Evolutionary conservation across 2,888 invertebrate species (phyloP), one percentile per base, ranked within the genome.

Genomic region (Drosophila mimetica): DNA sequence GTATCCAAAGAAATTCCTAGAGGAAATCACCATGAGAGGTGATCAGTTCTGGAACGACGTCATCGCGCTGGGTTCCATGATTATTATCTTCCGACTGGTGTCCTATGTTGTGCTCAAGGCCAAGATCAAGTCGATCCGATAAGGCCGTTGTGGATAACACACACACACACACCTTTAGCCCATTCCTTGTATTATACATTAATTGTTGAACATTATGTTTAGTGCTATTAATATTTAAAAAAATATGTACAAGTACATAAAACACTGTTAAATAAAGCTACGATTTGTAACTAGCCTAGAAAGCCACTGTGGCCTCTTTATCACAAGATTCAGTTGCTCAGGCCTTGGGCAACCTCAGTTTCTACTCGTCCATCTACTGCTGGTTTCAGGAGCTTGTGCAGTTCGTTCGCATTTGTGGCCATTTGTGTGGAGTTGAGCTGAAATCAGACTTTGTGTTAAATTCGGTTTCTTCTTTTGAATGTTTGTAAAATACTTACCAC

Each of bases 21-120:
- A 94, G 6, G 96, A 97, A 85, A 94, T 98, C 54, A 96, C 96
- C 54, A 95, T 97, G 94, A 92, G 93, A 0, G 95, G 95, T 0
- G 95, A 97, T 89, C 95, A 95, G 90, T 97, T 97, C 91, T 96
- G 96, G 94, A 95, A 95, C 82, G 97, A 98, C 89, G 93, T 97
- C 25, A 92, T 94, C 18, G 96, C 96, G 0, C 93, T 98, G 18
- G 90, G 93, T 28, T 87, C 94, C 22, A 96, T 95, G 76, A 93
- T 97, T 42, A 75, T 97, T 32, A 76, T 94, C 11, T 92, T 96
- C 14, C 93, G 96, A 80, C 90, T 94, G 13, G 89, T 93, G 0
- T 95, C 97, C 0, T 97, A 94, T 90, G 88, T 95, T 9, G 93
- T 97, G 39, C 94, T 98, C 22, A 95, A 95, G 86, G 96, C 95